A percentile compares a stretch with the other conserved stretches of the same genome.
Conservation (phyloP, 2,113 vertebrate genomes). For the Oreotrochilus melanogaster region DNA sequence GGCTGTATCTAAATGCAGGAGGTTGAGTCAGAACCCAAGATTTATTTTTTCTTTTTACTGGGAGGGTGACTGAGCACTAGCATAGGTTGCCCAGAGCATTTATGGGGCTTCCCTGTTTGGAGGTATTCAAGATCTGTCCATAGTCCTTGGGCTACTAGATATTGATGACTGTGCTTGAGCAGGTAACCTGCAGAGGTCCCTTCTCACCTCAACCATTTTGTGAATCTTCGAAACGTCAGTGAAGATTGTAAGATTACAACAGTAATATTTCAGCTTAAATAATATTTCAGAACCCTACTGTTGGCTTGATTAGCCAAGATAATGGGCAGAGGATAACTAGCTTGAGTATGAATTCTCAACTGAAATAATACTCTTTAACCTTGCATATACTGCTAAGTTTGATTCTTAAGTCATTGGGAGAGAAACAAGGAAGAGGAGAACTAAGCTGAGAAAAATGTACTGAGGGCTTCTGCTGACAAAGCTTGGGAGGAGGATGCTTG, state of each 20-base stretch:
- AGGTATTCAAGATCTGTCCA: neutral
- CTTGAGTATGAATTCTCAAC: neutral
- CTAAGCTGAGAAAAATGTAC: conserved; percentile 21
- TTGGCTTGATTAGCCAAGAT: neutral
- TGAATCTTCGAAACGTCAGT: neutral
- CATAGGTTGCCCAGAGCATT: neutral
- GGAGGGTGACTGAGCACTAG: neutral
- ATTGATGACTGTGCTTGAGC: neutral
- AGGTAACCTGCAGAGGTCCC: neutral
- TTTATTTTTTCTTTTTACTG: neutral
- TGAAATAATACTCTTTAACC: neutral
- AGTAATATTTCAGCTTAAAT: neutral
- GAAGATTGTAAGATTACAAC: neutral
- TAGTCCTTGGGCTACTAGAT: neutral
- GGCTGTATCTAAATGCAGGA: neutral
- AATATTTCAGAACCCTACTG: neutral
- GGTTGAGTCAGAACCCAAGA: neutral
- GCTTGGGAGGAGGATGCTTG: conserved; percentile 33
- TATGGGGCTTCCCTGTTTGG: neutral
- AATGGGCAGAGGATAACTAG: neutral
- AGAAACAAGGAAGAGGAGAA: neutral
- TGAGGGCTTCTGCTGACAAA: conserved; percentile 43
- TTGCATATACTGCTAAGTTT: neutral
- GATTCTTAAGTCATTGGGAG: neutral
- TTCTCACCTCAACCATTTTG: neutral